A percentile compares a stretch with the other conserved stretches of the same genome.
phyloP scores from a whole-genome alignment of 2,113 vertebrate genomes.

The Anser cygnoides region DNA sequence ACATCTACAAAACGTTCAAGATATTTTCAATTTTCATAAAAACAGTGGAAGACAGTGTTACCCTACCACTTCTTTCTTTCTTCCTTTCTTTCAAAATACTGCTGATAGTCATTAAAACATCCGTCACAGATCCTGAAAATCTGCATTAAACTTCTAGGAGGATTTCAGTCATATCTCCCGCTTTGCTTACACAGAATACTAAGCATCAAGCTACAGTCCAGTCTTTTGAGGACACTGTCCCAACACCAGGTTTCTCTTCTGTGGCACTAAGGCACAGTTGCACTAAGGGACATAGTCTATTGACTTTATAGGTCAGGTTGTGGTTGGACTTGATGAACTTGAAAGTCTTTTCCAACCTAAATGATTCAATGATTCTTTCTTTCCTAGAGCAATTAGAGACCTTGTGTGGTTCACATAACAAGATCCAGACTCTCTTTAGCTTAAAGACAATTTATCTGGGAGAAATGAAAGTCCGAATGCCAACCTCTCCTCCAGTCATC shows the following conservation, averaged over 20 bases:
- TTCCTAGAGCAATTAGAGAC: not conserved
- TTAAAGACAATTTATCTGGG: not conserved
- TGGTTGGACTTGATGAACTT: too few relatives aligned
- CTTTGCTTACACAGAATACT: not conserved
- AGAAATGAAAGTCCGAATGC: not conserved
- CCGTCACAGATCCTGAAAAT: not conserved
- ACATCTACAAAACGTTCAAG: rapidly evolving
- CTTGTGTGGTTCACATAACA: not conserved
- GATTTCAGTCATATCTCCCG: constrained; percentile 5
- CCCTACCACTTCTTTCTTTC: not conserved
- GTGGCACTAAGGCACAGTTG: too few relatives aligned
- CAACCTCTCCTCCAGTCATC: not conserved
- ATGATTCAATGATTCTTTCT: not conserved
- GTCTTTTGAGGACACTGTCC: not conserved
- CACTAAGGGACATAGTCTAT: too few relatives aligned
- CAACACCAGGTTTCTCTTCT: not conserved
- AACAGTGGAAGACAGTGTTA: not conserved
- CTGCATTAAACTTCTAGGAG: constrained; percentile 3
- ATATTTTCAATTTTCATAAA: not conserved
- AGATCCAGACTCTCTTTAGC: not conserved
- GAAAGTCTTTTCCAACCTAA: too few relatives aligned
- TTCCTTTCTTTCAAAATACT: not conserved
- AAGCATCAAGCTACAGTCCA: not conserved
- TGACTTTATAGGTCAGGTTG: too few relatives aligned
- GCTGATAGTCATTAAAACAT: not conserved